phyloP scores from a whole-genome alignment of 92 coral and sea anemone species.

The Porites evermanni region DNA sequence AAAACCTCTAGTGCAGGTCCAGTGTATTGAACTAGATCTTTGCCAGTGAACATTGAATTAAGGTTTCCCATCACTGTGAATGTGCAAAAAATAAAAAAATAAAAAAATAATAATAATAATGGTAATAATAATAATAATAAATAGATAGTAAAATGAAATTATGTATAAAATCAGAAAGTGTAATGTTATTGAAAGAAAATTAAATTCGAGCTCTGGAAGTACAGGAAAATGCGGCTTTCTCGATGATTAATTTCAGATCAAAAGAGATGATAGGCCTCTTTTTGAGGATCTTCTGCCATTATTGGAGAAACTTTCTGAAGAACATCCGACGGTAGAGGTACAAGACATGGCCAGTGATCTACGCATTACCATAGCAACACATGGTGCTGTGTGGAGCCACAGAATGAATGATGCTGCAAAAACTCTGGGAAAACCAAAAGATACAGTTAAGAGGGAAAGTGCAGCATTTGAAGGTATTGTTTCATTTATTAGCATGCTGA shows the following conservation, averaged over 20 bases:
- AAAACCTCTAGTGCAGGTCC: no score
- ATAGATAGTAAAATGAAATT: no score
- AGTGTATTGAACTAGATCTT: no score
- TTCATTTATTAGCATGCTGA: not conserved
- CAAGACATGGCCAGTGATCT: slow-evolving; percentile 87
- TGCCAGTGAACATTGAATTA: no score
- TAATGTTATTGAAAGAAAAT: not conserved
- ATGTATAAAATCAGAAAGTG: not conserved
- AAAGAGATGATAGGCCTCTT: slow-evolving; percentile 53
- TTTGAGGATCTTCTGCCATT: slow-evolving; percentile 76
- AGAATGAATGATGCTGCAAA: slow-evolving; percentile 69
- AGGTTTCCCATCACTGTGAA: no score
- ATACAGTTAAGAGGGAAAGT: slow-evolving; percentile 2
- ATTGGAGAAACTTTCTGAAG: slow-evolving; percentile 68
- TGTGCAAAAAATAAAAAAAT: no score
- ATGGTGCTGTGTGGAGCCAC: slow-evolving; percentile 90
- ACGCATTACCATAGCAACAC: slow-evolving; percentile 91
- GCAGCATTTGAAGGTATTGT: not conserved
- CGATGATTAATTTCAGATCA: slow-evolving; percentile 52
- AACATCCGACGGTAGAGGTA: slow-evolving; percentile 68
- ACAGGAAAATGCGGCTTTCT: not conserved
- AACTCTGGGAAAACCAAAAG: slow-evolving; percentile 49
- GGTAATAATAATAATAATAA: no score
- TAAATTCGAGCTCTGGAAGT: not conserved
- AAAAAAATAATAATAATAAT: no score